A percentile compares a stretch with the other conserved stretches of the same genome.
These are phyloP conservation scores for Xanthorhoe spadicearia DNA, from an alignment of 2,888 invertebrate species.

Conservation along the genomic window DNA sequence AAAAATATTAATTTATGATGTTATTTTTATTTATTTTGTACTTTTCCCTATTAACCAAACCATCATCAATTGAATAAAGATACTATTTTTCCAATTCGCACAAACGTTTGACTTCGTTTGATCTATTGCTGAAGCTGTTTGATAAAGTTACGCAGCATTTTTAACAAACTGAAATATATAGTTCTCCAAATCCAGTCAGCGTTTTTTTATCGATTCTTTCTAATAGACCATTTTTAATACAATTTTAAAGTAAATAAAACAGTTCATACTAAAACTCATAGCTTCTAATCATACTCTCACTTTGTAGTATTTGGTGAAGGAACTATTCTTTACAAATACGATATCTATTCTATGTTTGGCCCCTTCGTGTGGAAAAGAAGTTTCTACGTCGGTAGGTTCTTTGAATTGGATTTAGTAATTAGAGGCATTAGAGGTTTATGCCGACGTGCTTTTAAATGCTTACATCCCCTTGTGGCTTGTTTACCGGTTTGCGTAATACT, in stretches of 20 bases:
- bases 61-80: too few species aligned
- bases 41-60: too few species aligned
- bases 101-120: too few species aligned
- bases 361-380: conserved; percentile 66
- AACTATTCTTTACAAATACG: conserved; percentile 74
- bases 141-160: too few species aligned
- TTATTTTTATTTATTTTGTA: too few species aligned
- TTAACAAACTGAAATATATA: too few species aligned
- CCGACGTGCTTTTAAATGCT: conserved; percentile 48
- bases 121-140: too few species aligned
- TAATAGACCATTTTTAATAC: not conserved
- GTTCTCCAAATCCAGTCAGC: too few species aligned
- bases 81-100: too few species aligned
- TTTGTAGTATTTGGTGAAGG: conserved; percentile 61
- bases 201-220: not conserved
- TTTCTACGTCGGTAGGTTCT: conserved; percentile 70
- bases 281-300: conserved; percentile 12
- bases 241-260: not conserved
- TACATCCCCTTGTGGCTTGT: conserved; percentile 29
- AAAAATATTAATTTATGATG: not conserved
- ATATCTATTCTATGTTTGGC: conserved; percentile 66
- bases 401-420: conserved; percentile 78
- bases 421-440: conserved; percentile 59
- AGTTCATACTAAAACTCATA: conserved; percentile 20
- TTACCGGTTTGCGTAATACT: conserved; percentile 18